These are phyloP conservation scores for Tetramorium parvispinum DNA, from an alignment of 1,140 invertebrate genomes.

Conservation along the genomic window DNA sequence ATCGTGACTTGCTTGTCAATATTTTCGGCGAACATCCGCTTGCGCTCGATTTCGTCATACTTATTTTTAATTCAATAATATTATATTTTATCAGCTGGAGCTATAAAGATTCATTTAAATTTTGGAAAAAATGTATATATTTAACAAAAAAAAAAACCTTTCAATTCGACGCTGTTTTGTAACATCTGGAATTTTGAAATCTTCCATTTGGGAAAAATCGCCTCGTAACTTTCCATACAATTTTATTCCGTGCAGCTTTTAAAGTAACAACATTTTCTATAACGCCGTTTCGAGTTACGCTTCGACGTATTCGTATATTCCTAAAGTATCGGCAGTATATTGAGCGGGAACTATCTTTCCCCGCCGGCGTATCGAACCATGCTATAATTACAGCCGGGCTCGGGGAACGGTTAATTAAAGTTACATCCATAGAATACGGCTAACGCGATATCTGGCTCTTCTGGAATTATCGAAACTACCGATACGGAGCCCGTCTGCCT, in stretches of 20 bases:
- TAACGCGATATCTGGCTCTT: not conserved
- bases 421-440: slow-evolving; percentile 17
- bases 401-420: slow-evolving; percentile 40
- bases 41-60: not conserved
- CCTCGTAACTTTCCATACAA: not conserved
- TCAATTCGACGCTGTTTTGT: not conserved
- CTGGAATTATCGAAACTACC: slow-evolving; percentile 27
- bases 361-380: not conserved
- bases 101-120: not conserved
- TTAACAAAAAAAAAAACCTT: not conserved
- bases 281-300: slow-evolving; percentile 4
- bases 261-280: not conserved
- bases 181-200: not conserved
- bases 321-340: slow-evolving; percentile 15
- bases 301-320: not conserved
- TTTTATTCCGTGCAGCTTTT: not conserved
- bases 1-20: not conserved
- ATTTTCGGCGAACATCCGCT: not conserved
- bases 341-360: slow-evolving; percentile 10
- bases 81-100: not conserved
- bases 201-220: not conserved
- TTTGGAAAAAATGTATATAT: not conserved
- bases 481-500: not conserved
- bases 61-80: not conserved
- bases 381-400: slow-evolving; percentile 32